These are phyloP conservation scores for Chaitophorus viminalis DNA, from an alignment of 2,888 invertebrate species.

Conservation along the genomic window DNA sequence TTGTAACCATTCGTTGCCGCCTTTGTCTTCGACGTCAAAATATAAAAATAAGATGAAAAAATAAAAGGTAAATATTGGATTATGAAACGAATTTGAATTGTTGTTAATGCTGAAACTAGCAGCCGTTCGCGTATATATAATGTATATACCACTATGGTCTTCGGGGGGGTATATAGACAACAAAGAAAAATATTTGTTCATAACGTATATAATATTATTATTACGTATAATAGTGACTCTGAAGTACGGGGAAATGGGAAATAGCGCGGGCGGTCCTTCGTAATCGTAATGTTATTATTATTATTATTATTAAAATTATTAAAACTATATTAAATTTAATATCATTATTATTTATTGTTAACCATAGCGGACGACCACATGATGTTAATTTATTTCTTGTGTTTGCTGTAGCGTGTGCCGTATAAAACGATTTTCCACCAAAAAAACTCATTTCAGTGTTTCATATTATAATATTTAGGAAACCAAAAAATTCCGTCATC, in stretches of 20 bases:
- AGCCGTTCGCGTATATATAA: not conserved
- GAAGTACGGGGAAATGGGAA: not conserved
- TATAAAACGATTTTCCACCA: too few species aligned
- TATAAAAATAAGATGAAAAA: not conserved
- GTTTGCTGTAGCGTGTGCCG: too few species aligned
- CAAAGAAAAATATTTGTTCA: conserved; percentile 23
- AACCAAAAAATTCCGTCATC: too few species aligned
- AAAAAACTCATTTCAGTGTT: too few species aligned
- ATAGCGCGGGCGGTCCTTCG: not conserved
- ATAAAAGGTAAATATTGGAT: conserved; percentile 30
- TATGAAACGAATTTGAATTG: conserved; percentile 30
- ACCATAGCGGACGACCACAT: not conserved
- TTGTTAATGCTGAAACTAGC: not conserved
- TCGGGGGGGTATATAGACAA: not conserved
- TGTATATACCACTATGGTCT: not conserved
- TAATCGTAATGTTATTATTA: not conserved
- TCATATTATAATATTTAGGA: too few species aligned
- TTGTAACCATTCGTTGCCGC: not conserved
- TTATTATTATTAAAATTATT: not conserved
- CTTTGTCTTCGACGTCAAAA: not conserved
- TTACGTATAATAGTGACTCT: not conserved
- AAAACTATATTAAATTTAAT: too few species aligned
- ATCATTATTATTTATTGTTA: too few species aligned
- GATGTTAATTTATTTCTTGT: too few species aligned
- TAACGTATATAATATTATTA: not conserved